Base-by-base conservation (phyloP, 2,113 vertebrate species). In the Cottus gobio region DNA sequence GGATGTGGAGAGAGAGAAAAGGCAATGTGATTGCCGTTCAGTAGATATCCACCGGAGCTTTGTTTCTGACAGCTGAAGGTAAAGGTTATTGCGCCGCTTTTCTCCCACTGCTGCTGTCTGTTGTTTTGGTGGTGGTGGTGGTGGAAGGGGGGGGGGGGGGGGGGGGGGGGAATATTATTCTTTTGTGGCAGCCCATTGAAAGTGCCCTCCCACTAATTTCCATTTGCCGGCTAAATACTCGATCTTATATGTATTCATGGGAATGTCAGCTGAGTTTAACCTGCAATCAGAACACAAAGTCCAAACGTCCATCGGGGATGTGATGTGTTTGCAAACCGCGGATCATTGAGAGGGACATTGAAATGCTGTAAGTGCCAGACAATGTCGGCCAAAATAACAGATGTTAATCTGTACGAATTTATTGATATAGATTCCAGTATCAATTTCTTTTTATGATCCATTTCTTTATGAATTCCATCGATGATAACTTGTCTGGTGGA, bases 71-170 rank as follows among this genome's bases (percentile, higher is more conserved):
- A 90, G 86, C 75, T 80, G 65, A 87, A 89, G 89, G 77, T 92
- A 93, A 91, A 91, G 90, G 91, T 94, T 94, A 86, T 91, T 92
- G 90, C 78, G 16, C 80, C 83, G 76, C 46, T 68, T 83, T 73
- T 82, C 79, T 85, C 50, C n/a, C n/a, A n/a, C n/a, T 56, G 36
- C 77, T 80, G 37, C 28, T 73, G 39, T 80, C 58, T 77, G 58
- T 73, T 76, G 71, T 86, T 88, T 30, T 12, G 52, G 22, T 54
- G n/a, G n/a, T n/a, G n/a, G n/a, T n/a, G n/a, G n/a, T n/a, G n/a
- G n/a, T n/a, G n/a, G n/a, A n/a, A n/a, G n/a, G n/a, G n/a, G n/a
- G n/a, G n/a, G n/a, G n/a, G n/a, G n/a, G n/a, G n/a, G n/a, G n/a
- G n/a, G n/a, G n/a, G n/a, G n/a, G n/a, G n/a, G n/a, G n/a, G n/a